phyloP scores from a whole-genome alignment of 92 coral and sea anemone species.

The Zoanthus solanderi region DNA sequence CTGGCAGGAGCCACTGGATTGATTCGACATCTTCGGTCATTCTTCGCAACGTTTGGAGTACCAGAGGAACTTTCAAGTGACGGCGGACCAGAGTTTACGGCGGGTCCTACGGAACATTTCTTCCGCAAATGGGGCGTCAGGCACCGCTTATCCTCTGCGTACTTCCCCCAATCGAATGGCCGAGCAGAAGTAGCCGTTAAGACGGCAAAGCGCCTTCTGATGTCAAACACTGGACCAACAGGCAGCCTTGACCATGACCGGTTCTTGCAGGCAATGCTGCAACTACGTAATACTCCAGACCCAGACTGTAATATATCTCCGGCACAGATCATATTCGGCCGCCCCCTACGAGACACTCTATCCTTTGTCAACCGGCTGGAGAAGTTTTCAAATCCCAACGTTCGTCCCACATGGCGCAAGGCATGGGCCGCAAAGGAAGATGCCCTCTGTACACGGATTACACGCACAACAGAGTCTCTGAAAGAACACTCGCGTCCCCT shows the following conservation, averaged over 20 bases:
- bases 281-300: constrained; percentile 52
- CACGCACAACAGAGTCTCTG: constrained; percentile 38
- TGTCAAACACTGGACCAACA: constrained; percentile 60
- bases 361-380: constrained; percentile 52
- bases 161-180: constrained; percentile 52
- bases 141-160: constrained; percentile 46
- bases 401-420: constrained; percentile 52
- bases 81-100: constrained; percentile 23
- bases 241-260: constrained; percentile 54
- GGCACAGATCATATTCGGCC: constrained; percentile 53
- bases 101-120: constrained; percentile 40
- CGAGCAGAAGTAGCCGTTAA: constrained; percentile 48
- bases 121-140: constrained; percentile 43
- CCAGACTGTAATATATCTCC: constrained; percentile 54
- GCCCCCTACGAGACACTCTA: constrained; percentile 51
- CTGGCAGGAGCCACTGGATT: constrained; percentile 53
- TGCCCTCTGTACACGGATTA: constrained; percentile 43
- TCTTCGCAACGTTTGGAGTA: background rate
- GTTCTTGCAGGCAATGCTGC: constrained; percentile 55
- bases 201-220: constrained; percentile 31
- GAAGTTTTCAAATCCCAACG: constrained; percentile 57
- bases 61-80: constrained; percentile 36
- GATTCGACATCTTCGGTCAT: constrained; percentile 48
- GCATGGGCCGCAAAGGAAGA: constrained; percentile 61
- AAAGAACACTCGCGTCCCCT: background rate